Percentiles rank a stretch among this genome's conserved stretches.
Conservation (phyloP, 92 coral and sea anemone genomes). For the Epizoanthus stellaris region DNA sequence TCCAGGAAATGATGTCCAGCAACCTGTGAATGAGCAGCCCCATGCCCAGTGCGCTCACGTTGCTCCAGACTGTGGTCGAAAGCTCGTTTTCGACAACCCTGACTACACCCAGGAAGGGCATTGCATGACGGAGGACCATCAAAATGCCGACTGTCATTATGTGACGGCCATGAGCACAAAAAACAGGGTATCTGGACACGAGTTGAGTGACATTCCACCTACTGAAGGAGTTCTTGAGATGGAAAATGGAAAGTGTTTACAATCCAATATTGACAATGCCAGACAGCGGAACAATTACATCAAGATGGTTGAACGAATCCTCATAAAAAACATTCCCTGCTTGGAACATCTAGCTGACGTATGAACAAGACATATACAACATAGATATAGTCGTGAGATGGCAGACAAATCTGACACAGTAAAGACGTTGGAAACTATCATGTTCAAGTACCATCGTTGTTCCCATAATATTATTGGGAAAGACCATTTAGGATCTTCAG, state of each 20-base stretch:
- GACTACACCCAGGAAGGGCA: conserved; percentile 46
- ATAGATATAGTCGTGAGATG: conserved; percentile 49
- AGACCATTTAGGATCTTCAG: too few species aligned
- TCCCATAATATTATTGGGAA: too few species aligned
- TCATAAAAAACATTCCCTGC: conserved; percentile 7
- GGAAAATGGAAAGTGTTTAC: conserved; percentile 71
- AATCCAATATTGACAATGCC: conserved; percentile 24
- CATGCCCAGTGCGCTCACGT: too few species aligned
- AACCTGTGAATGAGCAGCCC: not conserved
- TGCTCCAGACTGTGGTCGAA: conserved; percentile 19
- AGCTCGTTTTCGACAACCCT: conserved; percentile 29
- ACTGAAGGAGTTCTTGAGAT: conserved; percentile 52
- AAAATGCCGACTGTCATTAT: conserved; percentile 69
- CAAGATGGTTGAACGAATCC: conserved; percentile 19
- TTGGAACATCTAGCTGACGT: not conserved
- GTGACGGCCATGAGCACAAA: conserved; percentile 70
- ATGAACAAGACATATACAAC: conserved; percentile 43
- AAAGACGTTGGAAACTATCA: too few species aligned
- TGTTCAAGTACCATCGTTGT: too few species aligned
- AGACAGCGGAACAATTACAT: conserved; percentile 25
- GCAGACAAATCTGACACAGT: conserved; percentile 40
- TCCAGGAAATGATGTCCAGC: not conserved
- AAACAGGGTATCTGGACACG: conserved; percentile 69
- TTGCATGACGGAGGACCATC: conserved; percentile 67
- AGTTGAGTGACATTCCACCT: conserved; percentile 53